Base-by-base conservation (phyloP, 2,888 invertebrate genomes). In the Orchesellides sinensis region DNA sequence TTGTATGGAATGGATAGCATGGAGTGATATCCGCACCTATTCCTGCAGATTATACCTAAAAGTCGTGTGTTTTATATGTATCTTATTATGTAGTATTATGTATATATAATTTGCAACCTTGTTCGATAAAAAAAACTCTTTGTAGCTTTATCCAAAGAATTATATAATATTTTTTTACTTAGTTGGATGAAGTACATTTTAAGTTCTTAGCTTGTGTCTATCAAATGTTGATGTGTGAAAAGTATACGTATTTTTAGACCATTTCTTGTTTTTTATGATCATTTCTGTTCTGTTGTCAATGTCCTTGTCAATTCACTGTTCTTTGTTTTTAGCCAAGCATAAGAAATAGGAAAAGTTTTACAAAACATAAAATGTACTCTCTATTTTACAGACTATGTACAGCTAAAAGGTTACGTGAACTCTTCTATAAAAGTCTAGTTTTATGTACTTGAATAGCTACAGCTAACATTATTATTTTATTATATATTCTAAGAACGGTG, bases 21-120 rank as follows among this genome's bases (percentile, higher is more conserved):
- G 82, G 82, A 82, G 82, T 74, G 74, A 66, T 52, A 80, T 80
- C 82, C 70, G 82, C 74, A 82, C 74, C 74, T 32, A 74, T 69
- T 68, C 59, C 73, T 73, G 73, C 73, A 68, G 73, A 68, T 73
- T 66, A 21, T 12, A 27, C 17, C 32, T 59, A 59, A 49, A 52
- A 54, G 25, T 32, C 17, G n/a, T n/a, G 2, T 40, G 10, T 40
- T 14, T 40, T 40, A 40, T n/a, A 40, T 40, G 40, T n/a, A 14
- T 40, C 14, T n/a, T 40, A 40, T 40, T n/a, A 40, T n/a, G n/a
- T n/a, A n/a, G n/a, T n/a, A n/a, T n/a, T n/a, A n/a, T n/a, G n/a
- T n/a, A n/a, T n/a, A n/a, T n/a, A 40, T 23, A 25, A 23, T 54
- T 54, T 54, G 54, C 54, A 54, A 54, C 25, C 25, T 54, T n/a